phyloP scores from a whole-genome alignment of 2,113 vertebrate genomes.

The Eubucco bourcierii region DNA sequence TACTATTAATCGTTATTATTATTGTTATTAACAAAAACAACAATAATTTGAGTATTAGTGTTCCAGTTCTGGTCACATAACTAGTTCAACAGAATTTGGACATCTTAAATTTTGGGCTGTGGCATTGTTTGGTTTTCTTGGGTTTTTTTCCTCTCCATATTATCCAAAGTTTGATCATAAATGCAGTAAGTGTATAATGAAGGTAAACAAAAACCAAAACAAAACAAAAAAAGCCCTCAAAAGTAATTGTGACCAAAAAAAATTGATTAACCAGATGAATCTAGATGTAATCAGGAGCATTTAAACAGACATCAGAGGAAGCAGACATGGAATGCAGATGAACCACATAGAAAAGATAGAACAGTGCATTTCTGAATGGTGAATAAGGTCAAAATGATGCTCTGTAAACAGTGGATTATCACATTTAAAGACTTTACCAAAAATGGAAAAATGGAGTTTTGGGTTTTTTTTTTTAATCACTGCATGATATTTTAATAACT shows the following conservation, averaged over 20 bases:
- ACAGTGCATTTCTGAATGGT: background rate
- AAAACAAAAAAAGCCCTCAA: background rate
- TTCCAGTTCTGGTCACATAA: background rate
- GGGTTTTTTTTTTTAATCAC: background rate
- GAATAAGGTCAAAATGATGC: background rate
- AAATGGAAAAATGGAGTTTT: fast-evolving
- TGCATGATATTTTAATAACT: background rate
- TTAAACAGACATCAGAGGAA: background rate
- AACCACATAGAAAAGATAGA: background rate
- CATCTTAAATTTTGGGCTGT: background rate
- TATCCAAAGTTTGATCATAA: too few species aligned
- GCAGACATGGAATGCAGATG: background rate
- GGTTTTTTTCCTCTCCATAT: too few species aligned
- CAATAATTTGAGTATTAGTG: background rate
- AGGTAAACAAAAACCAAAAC: background rate
- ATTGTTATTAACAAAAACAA: background rate
- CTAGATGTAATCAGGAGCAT: background rate
- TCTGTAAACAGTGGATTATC: background rate
- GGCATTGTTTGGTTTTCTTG: background rate
- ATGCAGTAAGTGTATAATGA: background rate
- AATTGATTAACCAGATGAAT: background rate
- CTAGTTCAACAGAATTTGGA: too few species aligned
- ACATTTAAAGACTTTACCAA: background rate
- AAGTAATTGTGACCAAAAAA: background rate
- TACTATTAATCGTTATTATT: too few species aligned